phyloP scores from a whole-genome alignment of 2,888 invertebrate genomes.

The Podabrus alpinus region DNA sequence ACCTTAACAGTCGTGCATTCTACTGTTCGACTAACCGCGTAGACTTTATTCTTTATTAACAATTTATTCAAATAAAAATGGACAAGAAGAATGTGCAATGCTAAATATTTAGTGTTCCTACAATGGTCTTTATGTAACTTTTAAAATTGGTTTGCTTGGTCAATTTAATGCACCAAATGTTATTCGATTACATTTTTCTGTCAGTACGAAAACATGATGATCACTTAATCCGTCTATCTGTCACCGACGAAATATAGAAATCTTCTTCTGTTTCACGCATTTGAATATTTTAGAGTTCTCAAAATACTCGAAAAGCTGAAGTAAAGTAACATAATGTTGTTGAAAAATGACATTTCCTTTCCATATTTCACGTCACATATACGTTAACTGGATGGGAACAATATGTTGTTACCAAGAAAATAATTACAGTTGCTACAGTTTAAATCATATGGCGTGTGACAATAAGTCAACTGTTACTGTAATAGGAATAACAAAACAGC shows the following conservation, averaged over 20 bases:
- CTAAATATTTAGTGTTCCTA: too few species aligned
- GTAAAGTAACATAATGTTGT: neutral
- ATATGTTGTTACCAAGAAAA: slow-evolving; percentile 3
- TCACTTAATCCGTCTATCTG: neutral
- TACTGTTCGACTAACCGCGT: too few species aligned
- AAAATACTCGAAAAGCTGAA: neutral
- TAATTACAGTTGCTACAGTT: slow-evolving; percentile 16
- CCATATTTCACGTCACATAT: neutral
- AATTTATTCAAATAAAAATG: too few species aligned
- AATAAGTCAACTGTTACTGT: slow-evolving; percentile 12
- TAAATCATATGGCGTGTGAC: slow-evolving; percentile 13
- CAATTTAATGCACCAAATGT: too few species aligned
- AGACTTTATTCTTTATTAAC: too few species aligned
- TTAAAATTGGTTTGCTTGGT: too few species aligned
- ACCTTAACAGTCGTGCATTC: too few species aligned
- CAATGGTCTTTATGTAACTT: too few species aligned
- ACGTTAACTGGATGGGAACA: neutral
- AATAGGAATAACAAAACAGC: slow-evolving; percentile 6
- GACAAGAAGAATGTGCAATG: too few species aligned
- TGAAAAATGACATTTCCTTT: neutral
- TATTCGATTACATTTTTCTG: neutral
- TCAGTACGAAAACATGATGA: neutral
- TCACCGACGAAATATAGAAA: neutral
- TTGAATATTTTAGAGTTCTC: neutral
- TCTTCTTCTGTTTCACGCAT: neutral